Evolutionary conservation across 2,113 vertebrate species (phyloP), one percentile per base, ranked within the genome.

Genomic region (Lanius collurio): DNA sequence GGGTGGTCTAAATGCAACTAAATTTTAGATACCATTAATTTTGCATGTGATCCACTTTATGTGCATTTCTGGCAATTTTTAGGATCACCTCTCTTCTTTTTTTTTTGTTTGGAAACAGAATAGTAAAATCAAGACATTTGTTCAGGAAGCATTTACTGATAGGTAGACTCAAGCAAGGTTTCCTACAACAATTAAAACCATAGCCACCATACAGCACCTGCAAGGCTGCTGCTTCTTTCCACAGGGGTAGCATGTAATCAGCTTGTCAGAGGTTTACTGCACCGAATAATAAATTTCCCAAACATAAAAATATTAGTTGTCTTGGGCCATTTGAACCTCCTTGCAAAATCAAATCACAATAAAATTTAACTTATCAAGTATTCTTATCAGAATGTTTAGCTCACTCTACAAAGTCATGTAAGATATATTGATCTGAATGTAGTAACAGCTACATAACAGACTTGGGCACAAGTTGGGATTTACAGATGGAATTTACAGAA

Each of bases 241-340:
- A 2, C 1, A 0, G 22, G 11, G 37, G 24, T 5, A 26, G 16
- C 0, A 0, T 27, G 27, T 15, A 60, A 60, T 35, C 8, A 26
- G 13, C 70, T 69, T 23, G 5, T 75, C 41, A 73, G 33, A 33
- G 4, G 9, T 71, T 71, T 79, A 55, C 23, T 80, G 57, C 35
- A 46, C 35, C 55, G 47, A 63, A 49, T 33, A 86, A 68, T n/a
- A 9, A 19, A 33, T 68, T 79, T 79, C 8, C 27, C 24, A 47
- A 53, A 33, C 3, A 82, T 22, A 44, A 52, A 60, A 65, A 19
- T 21, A 23, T 8, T 44, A 27, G 1, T 35, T 77, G 11, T 35
- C 21, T 68, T 75, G 85, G 62, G 24, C 8, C 23, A 50, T 57
- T 85, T 79, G 20, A 71, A 41, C 17, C 14, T 82, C 71, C 62